Evolutionary conservation across 2,888 invertebrate species (phyloP), one percentile per base, ranked within the genome.

Genomic region (Dastarcus helophoroides): DNA sequence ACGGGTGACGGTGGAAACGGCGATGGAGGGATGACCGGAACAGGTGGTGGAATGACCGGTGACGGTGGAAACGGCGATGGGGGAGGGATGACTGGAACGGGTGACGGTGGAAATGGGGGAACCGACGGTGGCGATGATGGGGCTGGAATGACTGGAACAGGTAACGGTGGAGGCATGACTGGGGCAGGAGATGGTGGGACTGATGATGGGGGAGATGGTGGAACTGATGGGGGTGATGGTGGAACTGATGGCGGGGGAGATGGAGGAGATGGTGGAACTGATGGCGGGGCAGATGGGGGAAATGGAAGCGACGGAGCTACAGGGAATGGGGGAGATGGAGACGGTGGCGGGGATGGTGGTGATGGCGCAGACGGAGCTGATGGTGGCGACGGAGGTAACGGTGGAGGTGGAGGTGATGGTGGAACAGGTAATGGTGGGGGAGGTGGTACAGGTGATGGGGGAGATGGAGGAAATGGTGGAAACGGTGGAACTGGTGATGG

Each of bases 191-290:
- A 26, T 8, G 15, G 27, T 7, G n/a, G n/a, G 6, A 30, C 32
- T 30, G 37, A 36, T 9, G 36, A 29, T 25, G 32, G 21, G 21
- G 34, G 10, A 12, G 29, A 17, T 13, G 40, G 37, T 17, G 35
- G 28, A 16, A 24, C 9, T 29, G 39, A 32, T 31, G 38, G 25
- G 21, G 37, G 29, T 16, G 24, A 15, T 5, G 25, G 17, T 28
- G 24, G 5, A 9, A 23, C 15, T n/a, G 26, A 17, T 24, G 33
- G 19, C 14, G 30, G 17, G 8, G 30, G 26, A 2, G 12, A n/a
- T n/a, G 31, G 14, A 16, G 23, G 9, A 12, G 6, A 9, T 17
- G 17, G 19, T 14, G 22, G 12, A 23, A 31, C 13, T 21, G 30
- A 26, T 29, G 25, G n/a, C 8, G 19, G 14, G 13, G 10, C 4